Evolutionary conservation across 2,888 invertebrate genomes (phyloP).

Genomic region (Mongoloraphidia duomilia): DNA sequence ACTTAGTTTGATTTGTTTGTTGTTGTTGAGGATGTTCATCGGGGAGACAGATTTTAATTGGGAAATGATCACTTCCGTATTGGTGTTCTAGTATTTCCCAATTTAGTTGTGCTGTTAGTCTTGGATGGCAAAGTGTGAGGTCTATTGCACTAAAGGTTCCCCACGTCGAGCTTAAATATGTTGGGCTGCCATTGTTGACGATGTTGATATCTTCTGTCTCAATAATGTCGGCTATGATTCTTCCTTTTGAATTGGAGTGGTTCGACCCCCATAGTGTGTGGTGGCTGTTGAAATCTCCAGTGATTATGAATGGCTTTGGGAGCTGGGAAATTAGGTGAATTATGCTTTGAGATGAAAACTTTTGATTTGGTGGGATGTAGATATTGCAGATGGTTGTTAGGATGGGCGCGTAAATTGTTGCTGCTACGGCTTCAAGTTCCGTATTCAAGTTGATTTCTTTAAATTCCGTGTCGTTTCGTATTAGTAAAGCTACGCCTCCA

Average conservation of each 20-base stretch:
- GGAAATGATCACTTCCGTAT: conserved; percentile 15
- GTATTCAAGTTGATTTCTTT: conserved; percentile 1
- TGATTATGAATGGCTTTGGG: background rate
- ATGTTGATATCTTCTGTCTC: background rate
- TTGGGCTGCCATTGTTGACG: background rate
- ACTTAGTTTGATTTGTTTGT: background rate
- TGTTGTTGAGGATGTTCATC: too few species aligned
- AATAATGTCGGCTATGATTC: conserved; percentile 1
- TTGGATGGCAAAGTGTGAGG: background rate
- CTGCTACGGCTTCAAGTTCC: conserved; percentile 1
- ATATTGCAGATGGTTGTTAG: background rate
- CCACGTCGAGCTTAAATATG: background rate
- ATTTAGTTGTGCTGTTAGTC: background rate
- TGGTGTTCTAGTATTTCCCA: conserved; percentile 1
- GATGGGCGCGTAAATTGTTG: background rate
- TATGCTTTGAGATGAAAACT: background rate
- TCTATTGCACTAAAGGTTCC: background rate
- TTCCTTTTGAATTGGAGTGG: background rate
- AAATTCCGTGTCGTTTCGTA: background rate
- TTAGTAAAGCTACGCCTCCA: background rate
- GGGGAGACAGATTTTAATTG: background rate
- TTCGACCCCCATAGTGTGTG: background rate
- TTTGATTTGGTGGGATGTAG: background rate
- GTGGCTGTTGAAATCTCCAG: background rate
- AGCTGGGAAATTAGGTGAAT: background rate